Percentiles rank a stretch among this genome's conserved stretches.
phyloP scores from a whole-genome alignment of 2,888 invertebrate species.

The Ichneumoninae sp. region DNA sequence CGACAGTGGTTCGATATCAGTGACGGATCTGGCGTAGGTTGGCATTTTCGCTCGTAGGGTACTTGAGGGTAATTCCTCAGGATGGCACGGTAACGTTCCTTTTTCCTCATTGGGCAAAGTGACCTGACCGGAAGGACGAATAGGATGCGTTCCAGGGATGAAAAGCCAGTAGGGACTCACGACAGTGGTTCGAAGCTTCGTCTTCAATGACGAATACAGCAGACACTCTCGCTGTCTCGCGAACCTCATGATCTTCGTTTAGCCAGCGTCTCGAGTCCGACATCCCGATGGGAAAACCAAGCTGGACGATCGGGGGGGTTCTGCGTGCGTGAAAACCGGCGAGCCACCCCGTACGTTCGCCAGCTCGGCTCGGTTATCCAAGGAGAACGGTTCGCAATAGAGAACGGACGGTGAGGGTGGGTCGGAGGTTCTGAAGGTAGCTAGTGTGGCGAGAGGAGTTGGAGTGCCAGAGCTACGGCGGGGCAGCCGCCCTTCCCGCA shows the following conservation, averaged over 20 bases:
- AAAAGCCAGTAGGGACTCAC: too few species aligned
- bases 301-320: neutral
- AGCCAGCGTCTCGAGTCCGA: neutral
- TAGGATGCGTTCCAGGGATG: too few species aligned
- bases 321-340: slow-evolving; percentile 26
- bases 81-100: too few species aligned
- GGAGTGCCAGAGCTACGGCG: slow-evolving; percentile 60
- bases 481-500: slow-evolving; percentile 69
- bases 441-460: slow-evolving; percentile 66
- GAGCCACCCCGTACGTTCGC: neutral
- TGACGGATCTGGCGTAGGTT: neutral
- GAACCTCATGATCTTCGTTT: neutral
- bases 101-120: too few species aligned
- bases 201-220: too few species aligned
- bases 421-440: slow-evolving; percentile 45
- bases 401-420: slow-evolving; percentile 49
- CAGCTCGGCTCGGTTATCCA: slow-evolving; percentile 40
- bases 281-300: too few species aligned
- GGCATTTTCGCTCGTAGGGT: neutral
- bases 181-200: too few species aligned
- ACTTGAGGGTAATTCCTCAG: neutral
- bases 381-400: slow-evolving; percentile 36
- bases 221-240: neutral
- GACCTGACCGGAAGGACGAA: too few species aligned
- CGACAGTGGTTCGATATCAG: neutral